Percentiles rank a stretch among this genome's conserved stretches.
Conservation (phyloP, 1,140 invertebrate species). For the Pachyrhynchus sulphureomaculatus region DNA sequence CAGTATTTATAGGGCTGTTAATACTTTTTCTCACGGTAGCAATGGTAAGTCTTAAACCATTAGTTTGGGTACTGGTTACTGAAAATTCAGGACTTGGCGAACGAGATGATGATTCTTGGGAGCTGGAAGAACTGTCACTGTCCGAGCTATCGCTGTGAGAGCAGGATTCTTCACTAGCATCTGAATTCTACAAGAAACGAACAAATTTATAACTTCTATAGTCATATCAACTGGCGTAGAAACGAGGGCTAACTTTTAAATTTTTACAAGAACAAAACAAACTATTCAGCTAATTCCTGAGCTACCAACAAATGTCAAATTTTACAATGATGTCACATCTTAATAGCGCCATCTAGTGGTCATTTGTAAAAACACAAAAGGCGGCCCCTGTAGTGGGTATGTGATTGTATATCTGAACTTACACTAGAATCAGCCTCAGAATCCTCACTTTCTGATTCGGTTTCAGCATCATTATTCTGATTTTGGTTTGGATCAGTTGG, state of each 20-base stretch:
- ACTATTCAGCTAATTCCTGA: too few relatives aligned
- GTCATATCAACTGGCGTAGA: too few relatives aligned
- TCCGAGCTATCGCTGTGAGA: constrained; percentile 48
- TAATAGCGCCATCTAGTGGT: too few relatives aligned
- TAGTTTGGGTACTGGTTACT: constrained; percentile 47
- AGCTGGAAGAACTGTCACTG: constrained; percentile 48
- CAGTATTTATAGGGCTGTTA: constrained; percentile 33
- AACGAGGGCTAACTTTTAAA: too few relatives aligned
- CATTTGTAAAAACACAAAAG: too few relatives aligned
- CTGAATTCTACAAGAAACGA: constrained; percentile 46
- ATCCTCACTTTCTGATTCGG: constrained; percentile 44
- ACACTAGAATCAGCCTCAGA: constrained; percentile 53
- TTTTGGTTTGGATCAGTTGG: constrained; percentile 36
- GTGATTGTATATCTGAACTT: too few relatives aligned
- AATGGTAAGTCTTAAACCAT: constrained; percentile 46
- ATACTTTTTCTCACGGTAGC: constrained; percentile 46
- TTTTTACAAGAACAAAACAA: too few relatives aligned
- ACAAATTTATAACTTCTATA: too few relatives aligned
- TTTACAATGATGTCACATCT: too few relatives aligned
- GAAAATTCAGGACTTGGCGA: constrained; percentile 47
- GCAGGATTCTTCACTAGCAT: constrained; percentile 44
- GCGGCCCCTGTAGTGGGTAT: too few relatives aligned
- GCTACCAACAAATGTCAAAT: too few relatives aligned
- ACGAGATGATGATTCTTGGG: constrained; percentile 44
- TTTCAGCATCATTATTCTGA: constrained; percentile 40